A percentile compares a stretch with the other conserved stretches of the same genome.
phyloP scores from a whole-genome alignment of 2,797 vertebrate genomes.

The Pyrrhura leucotis region DNA sequence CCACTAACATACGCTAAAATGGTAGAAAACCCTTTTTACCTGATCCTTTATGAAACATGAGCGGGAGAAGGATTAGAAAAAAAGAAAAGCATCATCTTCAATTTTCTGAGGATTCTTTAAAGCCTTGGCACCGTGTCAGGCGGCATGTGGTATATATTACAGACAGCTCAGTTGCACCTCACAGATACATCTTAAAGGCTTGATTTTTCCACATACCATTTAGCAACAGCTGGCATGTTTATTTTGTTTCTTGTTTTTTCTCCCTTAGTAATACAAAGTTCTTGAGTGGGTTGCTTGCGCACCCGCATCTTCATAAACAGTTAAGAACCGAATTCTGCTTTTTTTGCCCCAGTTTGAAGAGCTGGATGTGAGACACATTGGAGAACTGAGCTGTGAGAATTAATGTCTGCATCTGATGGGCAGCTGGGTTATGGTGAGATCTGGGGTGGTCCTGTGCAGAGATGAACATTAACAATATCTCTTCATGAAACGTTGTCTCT shows the following conservation, averaged over 20 bases:
- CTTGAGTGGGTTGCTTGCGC: background rate
- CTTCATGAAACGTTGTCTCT: background rate
- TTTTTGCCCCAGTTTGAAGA: background rate
- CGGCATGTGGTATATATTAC: background rate
- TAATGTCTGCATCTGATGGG: background rate
- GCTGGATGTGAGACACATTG: background rate
- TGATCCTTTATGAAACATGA: background rate
- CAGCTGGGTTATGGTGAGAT: background rate
- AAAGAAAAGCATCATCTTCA: background rate
- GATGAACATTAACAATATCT: background rate
- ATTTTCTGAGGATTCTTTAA: background rate
- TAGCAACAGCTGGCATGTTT: background rate
- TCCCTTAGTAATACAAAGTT: background rate
- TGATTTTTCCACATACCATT: background rate
- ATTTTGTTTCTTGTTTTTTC: background rate
- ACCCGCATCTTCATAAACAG: background rate
- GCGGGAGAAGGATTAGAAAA: background rate
- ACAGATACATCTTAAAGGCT: background rate
- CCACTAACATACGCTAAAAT: background rate
- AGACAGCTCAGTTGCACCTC: background rate
- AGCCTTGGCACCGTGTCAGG: background rate
- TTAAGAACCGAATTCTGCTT: background rate
- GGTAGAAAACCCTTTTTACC: background rate
- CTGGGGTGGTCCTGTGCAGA: background rate
- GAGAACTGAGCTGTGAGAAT: background rate